A percentile compares a stretch with the other conserved stretches of the same genome.
These are phyloP conservation scores for Dysdera silvatica DNA, from an alignment of 1,140 invertebrate species.

Conservation along the genomic window DNA sequence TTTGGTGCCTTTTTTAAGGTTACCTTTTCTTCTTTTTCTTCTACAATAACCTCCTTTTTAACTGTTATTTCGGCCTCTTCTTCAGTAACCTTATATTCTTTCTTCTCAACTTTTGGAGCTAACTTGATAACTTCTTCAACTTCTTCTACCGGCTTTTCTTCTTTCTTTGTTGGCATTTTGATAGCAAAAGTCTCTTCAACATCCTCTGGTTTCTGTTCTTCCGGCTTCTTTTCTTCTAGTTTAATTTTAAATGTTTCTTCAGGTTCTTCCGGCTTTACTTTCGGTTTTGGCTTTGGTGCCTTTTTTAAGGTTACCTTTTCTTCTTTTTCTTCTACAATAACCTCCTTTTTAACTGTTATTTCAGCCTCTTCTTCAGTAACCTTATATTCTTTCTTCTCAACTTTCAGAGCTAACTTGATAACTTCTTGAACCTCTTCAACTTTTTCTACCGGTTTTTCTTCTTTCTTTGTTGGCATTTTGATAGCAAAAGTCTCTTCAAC, in stretches of 20 bases:
- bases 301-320: constrained; percentile 45
- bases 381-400: constrained; percentile 36
- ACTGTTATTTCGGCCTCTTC: constrained; percentile 61
- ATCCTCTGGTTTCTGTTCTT: constrained; percentile 25
- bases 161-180: constrained; percentile 36
- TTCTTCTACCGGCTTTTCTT: constrained; percentile 14
- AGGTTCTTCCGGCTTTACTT: constrained; percentile 11
- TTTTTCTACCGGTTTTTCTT: constrained; percentile 17
- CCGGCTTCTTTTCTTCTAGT: constrained; percentile 18
- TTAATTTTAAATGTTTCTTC: constrained; percentile 31
- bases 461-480: constrained; percentile 37
- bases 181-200: constrained; percentile 31
- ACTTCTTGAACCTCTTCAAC: constrained; percentile 11
- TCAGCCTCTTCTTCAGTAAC: constrained; percentile 50
- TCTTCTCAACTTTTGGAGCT: constrained; percentile 39
- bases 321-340: constrained; percentile 26
- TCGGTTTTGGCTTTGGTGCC: constrained; percentile 14
- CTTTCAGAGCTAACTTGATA: constrained; percentile 11
- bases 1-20: constrained; percentile 39
- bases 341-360: constrained; percentile 55
- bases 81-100: constrained; percentile 45
- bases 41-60: constrained; percentile 44
- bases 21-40: constrained; percentile 59
- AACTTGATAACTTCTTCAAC: constrained; percentile 26
- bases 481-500: constrained; percentile 31